Evolutionary conservation across 2,113 vertebrate species (phyloP), one percentile per base, ranked within the genome.

Genomic region (Engystomops pustulosus): DNA sequence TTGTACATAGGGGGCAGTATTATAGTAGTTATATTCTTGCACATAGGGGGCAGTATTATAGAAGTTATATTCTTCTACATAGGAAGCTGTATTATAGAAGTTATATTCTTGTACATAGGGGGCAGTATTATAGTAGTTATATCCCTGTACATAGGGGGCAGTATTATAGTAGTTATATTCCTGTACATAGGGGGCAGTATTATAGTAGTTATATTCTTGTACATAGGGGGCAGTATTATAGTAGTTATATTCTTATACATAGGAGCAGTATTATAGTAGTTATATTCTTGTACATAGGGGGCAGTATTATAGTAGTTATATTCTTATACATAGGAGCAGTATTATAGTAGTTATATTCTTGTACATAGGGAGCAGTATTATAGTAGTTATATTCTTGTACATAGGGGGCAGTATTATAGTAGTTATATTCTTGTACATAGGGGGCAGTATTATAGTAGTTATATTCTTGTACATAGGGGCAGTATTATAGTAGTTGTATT

Each of bases 181-280:
- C 20, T 58, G 53, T 58, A 58, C 23, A 58, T 58, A 58, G n/a
- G n/a, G 53, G 5, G 53, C 53, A 58, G 53, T 58, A 58, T 58
- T 58, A 58, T 58, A 58, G n/a, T 58, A 58, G 53, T 58, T 58
- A 58, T 58, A 58, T 58, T 58, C 53, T 58, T 58, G 53, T 58
- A 58, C 23, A 58, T 58, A 58, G n/a, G 53, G n/a, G 6, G 47
- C 58, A 60, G 58, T 60, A 60, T 60, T 60, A 60, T 49, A 49
- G 47, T 49, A 18, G 47, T 49, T 49, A 49, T 58, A 58, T 58
- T 58, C 53, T 58, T 58, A 23, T 58, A 58, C 23, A 25, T 58
- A 58, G 47, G n/a, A 18, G 14, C 25, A 60, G 58, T 60, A 60
- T 60, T 60, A 60, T 49, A 49, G 47, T 49, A 49, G 47, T 18